Percentiles rank a stretch among this genome's conserved stretches.
Evolutionary conservation across 2,888 invertebrate species (phyloP).

Genomic region (Spatulosminthurus flaviceps): DNA sequence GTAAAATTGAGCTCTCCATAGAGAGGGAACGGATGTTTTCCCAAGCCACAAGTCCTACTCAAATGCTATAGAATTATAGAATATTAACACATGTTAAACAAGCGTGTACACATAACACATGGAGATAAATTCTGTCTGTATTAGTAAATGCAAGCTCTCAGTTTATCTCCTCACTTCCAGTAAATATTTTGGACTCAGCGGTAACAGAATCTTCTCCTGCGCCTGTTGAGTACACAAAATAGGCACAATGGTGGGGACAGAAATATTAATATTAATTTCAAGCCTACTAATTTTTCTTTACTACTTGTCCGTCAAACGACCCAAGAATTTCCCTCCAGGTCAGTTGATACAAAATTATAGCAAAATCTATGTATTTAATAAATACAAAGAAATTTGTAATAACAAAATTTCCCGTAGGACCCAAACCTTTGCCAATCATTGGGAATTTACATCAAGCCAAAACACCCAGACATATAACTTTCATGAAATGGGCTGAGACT

Average conservation of each 20-base stretch:
- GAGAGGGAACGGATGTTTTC: no score
- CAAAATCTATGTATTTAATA: background rate
- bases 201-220: no score
- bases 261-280: background rate
- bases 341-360: background rate
- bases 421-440: conserved; percentile 47
- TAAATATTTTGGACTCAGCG: no score
- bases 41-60: no score
- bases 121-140: no score
- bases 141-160: no score
- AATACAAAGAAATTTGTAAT: background rate
- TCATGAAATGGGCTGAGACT: conserved; percentile 39
- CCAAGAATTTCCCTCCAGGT: conserved; percentile 40
- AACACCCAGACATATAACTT: conserved; percentile 24
- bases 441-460: conserved; percentile 51
- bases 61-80: no score
- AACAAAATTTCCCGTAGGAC: no score
- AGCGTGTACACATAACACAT: no score
- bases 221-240: background rate
- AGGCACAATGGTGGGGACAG: background rate
- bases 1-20: no score
- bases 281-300: background rate
- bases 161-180: no score
- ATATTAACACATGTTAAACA: no score
- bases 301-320: conserved; percentile 1